phyloP scores from a whole-genome alignment of 2,888 invertebrate genomes.

The Ceramica pisi region DNA sequence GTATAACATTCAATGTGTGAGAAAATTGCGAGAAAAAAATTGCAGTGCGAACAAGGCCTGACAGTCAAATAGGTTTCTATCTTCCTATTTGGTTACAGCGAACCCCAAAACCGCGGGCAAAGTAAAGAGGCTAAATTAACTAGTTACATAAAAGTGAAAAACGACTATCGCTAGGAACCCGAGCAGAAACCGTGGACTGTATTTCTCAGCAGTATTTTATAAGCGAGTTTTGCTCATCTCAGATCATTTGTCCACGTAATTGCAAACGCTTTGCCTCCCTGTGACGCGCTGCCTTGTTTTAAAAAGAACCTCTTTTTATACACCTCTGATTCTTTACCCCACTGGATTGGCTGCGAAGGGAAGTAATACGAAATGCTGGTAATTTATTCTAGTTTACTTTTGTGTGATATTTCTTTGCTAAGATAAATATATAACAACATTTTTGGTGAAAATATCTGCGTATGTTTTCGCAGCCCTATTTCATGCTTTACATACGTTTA shows the following conservation, averaged over 20 bases:
- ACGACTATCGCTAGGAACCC: constrained; percentile 40
- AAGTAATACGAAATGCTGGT: constrained; percentile 61
- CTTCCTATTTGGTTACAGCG: not conserved
- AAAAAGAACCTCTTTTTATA: constrained; percentile 69
- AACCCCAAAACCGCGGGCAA: constrained; percentile 30
- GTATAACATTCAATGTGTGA: too few relatives aligned
- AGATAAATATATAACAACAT: constrained; percentile 29
- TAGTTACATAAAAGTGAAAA: constrained; percentile 68
- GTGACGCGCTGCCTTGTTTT: constrained; percentile 71
- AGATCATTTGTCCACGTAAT: constrained; percentile 77
- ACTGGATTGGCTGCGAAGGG: constrained; percentile 52
- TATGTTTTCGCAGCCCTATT: constrained; percentile 33
- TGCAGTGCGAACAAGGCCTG: too few relatives aligned
- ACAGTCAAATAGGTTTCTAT: too few relatives aligned
- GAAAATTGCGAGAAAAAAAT: too few relatives aligned
- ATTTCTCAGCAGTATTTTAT: constrained; percentile 67
- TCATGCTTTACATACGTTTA: constrained; percentile 56
- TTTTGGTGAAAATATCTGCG: constrained; percentile 14
- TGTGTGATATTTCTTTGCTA: constrained; percentile 29
- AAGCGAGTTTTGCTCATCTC: constrained; percentile 70
- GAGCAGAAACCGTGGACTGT: constrained; percentile 42
- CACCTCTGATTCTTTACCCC: constrained; percentile 49
- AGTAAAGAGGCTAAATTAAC: constrained; percentile 60
- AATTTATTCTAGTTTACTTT: constrained; percentile 50
- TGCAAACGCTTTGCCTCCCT: constrained; percentile 70